Base-by-base conservation (phyloP, 2,113 vertebrate species). In the Mirounga angustirostris region DNA sequence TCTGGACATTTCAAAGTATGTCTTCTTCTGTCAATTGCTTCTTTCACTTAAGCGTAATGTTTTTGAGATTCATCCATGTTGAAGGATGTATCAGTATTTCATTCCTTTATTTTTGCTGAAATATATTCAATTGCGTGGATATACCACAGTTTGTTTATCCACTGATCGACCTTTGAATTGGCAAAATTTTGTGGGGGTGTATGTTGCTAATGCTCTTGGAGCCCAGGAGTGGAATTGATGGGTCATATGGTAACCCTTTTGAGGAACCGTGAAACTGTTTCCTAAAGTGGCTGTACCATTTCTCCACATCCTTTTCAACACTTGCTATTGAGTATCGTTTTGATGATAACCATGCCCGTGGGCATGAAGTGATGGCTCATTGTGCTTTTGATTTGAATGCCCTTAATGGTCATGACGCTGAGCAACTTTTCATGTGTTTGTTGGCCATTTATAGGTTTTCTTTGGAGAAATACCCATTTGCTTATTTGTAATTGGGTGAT, bases 401-500 rank as follows among this genome's bases (percentile, higher is more conserved):
- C 89, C 33, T 85, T 93, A 89, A 52, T 95, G 36, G 24, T 87
- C 76, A 89, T 80, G 73, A 52, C 86, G 65, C 50, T 87, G 90
- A 86, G n/a, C 81, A 87, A 78, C 59, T 93, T 95, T 89, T 82
- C 67, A 73, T 86, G 28, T 94, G n/a, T 71, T 96, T 65, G 22
- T 87, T 90, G 58, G 28, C 30, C 56, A 58, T 89, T 56, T 91
- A 30, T 69, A 36, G 84, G 21, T 88, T 54, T 94, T 86, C 54
- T 95, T 86, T 94, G 67, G 67, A 94, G 65, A 90, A 94, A 80
- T 82, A 58, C 30, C 15, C 81, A 54, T 90, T 97, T 94, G 30
- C 56, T n/a, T 15, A 26, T 52, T 83, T 97, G 33, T 85, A 95
- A 56, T 22, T 63, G 50, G 59, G 59, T 94, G 24, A 58, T 87